Percentiles rank a stretch among this genome's conserved stretches.
Evolutionary conservation across 2,113 vertebrate species (phyloP).

Genomic region (Periophthalmodon schlosseri): DNA sequence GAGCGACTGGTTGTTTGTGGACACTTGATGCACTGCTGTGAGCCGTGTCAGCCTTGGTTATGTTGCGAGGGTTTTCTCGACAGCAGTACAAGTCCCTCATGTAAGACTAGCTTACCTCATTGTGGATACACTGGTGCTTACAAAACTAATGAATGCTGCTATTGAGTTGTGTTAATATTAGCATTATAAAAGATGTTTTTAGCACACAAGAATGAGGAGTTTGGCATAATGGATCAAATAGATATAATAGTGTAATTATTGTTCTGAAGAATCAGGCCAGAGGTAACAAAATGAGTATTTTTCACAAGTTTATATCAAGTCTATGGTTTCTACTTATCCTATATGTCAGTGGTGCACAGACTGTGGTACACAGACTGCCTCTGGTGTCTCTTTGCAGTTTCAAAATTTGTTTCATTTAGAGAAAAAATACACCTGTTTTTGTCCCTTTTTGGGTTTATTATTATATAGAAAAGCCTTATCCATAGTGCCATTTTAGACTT

Average conservation of each 20-base stretch:
- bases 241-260: neutral
- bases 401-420: too few species aligned
- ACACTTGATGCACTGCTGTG: slow-evolving; percentile 35
- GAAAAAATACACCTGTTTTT: too few species aligned
- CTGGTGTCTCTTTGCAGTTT: too few species aligned
- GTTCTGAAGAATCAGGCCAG: neutral
- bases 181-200: neutral
- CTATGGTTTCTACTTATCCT: too few species aligned
- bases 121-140: slow-evolving; percentile 8
- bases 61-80: slow-evolving; percentile 20
- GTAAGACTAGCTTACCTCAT: slow-evolving; percentile 34
- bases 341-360: too few species aligned
- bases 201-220: neutral
- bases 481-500: too few species aligned
- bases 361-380: too few species aligned
- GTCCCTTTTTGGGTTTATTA: too few species aligned
- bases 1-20: slow-evolving; percentile 34
- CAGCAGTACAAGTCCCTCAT: slow-evolving; percentile 43
- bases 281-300: too few species aligned
- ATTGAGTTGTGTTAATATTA: neutral
- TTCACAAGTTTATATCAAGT: too few species aligned
- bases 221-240: slow-evolving; percentile 5
- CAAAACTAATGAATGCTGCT: slow-evolving; percentile 24
- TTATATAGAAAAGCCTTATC: too few species aligned
- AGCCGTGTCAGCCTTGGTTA: slow-evolving; percentile 54